Base-by-base conservation (phyloP, 2,797 vertebrate species). In the Microctenopoma steveboyesi region DNA sequence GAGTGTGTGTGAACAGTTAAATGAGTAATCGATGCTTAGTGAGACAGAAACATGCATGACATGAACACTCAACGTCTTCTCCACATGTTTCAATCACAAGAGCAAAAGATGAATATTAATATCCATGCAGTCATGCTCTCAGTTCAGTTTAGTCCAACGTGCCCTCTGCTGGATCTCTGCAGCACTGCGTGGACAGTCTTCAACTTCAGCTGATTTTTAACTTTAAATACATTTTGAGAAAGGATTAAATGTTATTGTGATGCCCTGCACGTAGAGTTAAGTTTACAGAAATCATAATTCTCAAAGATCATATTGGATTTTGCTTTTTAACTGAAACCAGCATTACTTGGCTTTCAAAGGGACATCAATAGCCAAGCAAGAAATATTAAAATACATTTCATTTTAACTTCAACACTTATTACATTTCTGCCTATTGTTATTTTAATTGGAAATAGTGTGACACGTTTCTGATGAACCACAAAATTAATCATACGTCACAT, bases 141-240 rank as follows among this genome's bases (percentile, higher is more conserved):
- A 13, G n/a, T 57, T 12, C 60, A 82, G 37, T 54, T 69, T 76
- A 82, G 69, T 2, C 76, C 54, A 78, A n/a, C 72, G 73, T 13
- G 71, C 76, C 86, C 81, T 82, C 86, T 52, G 62, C 70, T 85
- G 89, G 78, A 59, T 27, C 0, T 8, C 2, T 9, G 28, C 22
- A 16, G 69, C 42, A 81, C 43, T 86, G 73, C 83, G 84, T 13
- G 13, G 14, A 42, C 27, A 16, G 46, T 52, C 18, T 51, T 14
- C 55, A 49, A 7, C 3, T 25, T 4, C 16, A 11, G 46, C 6
- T 2, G 27, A 28, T 63, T 42, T 77, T 8, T 25, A 25, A 46
- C 18, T 33, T 39, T 8, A 0, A 22, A 2, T 12, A 0, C 7
- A n/a, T 37, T 59, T 18, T 27, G 0, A 37, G 1, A 35, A 15